These are phyloP conservation scores for Equus quagga DNA, from an alignment of 2,113 vertebrate species.

Conservation along the genomic window DNA sequence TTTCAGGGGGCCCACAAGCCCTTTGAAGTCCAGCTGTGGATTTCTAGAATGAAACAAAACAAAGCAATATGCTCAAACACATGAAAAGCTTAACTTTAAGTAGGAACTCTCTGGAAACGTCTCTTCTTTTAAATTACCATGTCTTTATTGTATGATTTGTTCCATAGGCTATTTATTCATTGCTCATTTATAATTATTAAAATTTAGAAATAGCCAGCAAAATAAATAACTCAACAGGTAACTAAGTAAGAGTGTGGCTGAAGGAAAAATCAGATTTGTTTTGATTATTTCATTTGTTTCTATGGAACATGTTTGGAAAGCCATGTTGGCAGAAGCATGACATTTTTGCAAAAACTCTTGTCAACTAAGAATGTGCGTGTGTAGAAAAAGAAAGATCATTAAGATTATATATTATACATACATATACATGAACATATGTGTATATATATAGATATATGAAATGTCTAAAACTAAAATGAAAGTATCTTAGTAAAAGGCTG, in stretches of 20 bases:
- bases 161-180: background rate
- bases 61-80: constrained; percentile 30
- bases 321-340: background rate
- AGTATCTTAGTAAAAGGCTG: background rate
- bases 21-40: background rate
- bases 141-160: background rate
- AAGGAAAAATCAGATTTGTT: background rate
- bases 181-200: constrained; percentile 30
- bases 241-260: background rate
- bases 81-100: background rate
- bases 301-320: background rate
- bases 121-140: background rate
- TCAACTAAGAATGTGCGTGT: background rate
- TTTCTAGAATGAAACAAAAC: constrained; percentile 11
- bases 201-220: background rate
- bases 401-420: background rate
- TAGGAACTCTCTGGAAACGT: background rate
- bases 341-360: background rate
- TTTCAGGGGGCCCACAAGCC: background rate
- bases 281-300: constrained; percentile 59
- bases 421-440: background rate
- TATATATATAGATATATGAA: background rate
- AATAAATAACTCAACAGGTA: constrained; percentile 17
- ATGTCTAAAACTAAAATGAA: constrained; percentile 32
- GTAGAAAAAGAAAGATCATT: background rate